Evolutionary conservation across 2,888 invertebrate species (phyloP).

Genomic region (Villa cingulata): DNA sequence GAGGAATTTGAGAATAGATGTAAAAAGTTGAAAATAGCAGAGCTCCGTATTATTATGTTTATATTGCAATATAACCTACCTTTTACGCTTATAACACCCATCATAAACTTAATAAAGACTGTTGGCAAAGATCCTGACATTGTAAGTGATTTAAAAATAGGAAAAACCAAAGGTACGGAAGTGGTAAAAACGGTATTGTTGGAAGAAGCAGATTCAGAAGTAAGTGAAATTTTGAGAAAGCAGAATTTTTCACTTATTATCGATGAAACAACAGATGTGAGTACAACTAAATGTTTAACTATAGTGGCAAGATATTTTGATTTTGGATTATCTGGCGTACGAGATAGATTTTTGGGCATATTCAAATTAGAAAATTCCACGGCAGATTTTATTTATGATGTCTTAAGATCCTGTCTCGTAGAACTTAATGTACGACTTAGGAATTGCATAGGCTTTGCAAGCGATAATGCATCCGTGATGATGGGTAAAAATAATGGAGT

Average conservation of each 20-base stretch:
- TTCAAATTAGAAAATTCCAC: conserved; percentile 1
- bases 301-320: background rate
- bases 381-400: background rate
- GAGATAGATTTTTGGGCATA: conserved; percentile 3
- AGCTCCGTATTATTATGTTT: conserved; percentile 1
- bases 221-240: background rate
- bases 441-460: conserved; percentile 18
- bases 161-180: background rate
- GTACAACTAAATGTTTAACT: background rate
- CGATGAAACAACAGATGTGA: conserved; percentile 2
- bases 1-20: too few relatives aligned
- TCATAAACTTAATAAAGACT: background rate
- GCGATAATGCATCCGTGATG: conserved; percentile 20
- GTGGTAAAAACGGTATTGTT: background rate
- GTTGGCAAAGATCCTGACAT: background rate
- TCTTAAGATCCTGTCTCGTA: background rate
- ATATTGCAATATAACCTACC: background rate
- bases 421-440: background rate
- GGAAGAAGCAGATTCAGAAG: accelerated
- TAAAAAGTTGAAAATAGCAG: background rate
- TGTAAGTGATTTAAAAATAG: background rate
- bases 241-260: background rate
- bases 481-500: conserved; percentile 17
- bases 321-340: background rate
- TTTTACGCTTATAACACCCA: background rate